Evolutionary conservation across 2,113 vertebrate genomes (phyloP).

Genomic region (Daphoenositta chrysoptera): DNA sequence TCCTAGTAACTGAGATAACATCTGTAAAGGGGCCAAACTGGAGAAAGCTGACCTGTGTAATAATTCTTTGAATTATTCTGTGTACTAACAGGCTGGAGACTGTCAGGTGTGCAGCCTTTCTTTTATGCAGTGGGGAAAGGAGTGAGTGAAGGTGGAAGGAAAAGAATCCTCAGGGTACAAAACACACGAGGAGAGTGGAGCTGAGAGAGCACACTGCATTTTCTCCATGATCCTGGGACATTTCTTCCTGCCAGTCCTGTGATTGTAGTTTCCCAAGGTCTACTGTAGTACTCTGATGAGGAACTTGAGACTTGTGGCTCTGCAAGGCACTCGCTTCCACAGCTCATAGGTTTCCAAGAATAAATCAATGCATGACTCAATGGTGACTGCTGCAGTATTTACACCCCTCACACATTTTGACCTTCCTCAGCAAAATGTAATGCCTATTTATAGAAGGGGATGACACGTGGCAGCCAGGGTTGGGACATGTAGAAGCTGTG

Average conservation of each 20-base stretch:
- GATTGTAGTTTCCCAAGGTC: neutral
- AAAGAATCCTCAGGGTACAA: neutral
- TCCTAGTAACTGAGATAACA: neutral
- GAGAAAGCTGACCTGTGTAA: neutral
- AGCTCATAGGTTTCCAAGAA: slow-evolving; percentile 47
- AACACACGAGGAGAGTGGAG: neutral
- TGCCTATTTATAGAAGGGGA: slow-evolving; percentile 23
- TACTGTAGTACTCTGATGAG: neutral
- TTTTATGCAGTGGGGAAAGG: neutral
- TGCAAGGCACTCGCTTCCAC: neutral
- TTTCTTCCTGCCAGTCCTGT: neutral
- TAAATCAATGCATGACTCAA: slow-evolving; percentile 52
- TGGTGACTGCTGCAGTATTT: slow-evolving; percentile 42
- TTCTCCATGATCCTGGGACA: neutral
- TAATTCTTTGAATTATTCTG: neutral
- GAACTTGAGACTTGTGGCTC: neutral
- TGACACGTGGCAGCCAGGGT: neutral
- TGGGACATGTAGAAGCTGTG: neutral
- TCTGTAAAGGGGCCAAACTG: neutral
- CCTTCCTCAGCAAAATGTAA: slow-evolving; percentile 51
- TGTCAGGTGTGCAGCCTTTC: neutral
- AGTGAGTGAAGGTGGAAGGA: neutral
- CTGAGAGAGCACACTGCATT: accelerated
- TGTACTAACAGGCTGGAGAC: neutral
- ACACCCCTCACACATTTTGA: slow-evolving; percentile 26